Evolutionary conservation across 1,140 invertebrate genomes (phyloP), one percentile per base, ranked within the genome.

Genomic region (Heterodera schachtii): DNA sequence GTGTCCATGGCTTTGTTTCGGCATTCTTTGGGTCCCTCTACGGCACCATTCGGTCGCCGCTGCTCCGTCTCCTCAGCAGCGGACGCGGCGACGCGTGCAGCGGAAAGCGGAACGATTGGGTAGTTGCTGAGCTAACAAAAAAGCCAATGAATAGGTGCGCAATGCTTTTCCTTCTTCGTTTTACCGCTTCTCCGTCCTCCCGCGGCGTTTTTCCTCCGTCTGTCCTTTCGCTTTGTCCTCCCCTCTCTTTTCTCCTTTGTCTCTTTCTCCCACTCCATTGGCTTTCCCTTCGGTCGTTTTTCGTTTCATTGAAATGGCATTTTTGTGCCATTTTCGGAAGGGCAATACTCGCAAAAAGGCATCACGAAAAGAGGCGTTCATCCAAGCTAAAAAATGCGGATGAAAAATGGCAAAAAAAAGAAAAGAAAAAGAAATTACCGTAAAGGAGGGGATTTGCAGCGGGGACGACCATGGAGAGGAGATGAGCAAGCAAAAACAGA

Each of bases 401-500:
- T 19, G 2, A 64, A 64, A 31, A 31, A 31, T 31, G 31, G 31
- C 16, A 64, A 64, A 64, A 19, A 5, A 11, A 64, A 19, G 1
- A 11, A 11, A 6, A 16, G 57, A 19, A 64, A 64, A 16, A 64
- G 16, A 60, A 13, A 64, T 64, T 64, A 64, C 57, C 57, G 44
- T 78, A 78, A n/a, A 78, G 70, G 3, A 78, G 77, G 44, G 77
- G 77, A 47, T 78, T 78, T 31, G 77, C 77, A 21, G 77, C 77
- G 16, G 77, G 77, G 21, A 69, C 77, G 70, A 64, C 52, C 77
- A 78, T 78, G 66, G 77, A 78, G 31, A 78, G 77, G 8, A 95
- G 94, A 90, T 99, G 97, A 3, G 94, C 93, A 67, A 95, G 91
- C 90, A 98, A 96, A 91, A 98, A 93, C 94, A 88, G 93, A 92